Base-by-base conservation (phyloP, 2,113 vertebrate species). In the Haemorhous mexicanus region DNA sequence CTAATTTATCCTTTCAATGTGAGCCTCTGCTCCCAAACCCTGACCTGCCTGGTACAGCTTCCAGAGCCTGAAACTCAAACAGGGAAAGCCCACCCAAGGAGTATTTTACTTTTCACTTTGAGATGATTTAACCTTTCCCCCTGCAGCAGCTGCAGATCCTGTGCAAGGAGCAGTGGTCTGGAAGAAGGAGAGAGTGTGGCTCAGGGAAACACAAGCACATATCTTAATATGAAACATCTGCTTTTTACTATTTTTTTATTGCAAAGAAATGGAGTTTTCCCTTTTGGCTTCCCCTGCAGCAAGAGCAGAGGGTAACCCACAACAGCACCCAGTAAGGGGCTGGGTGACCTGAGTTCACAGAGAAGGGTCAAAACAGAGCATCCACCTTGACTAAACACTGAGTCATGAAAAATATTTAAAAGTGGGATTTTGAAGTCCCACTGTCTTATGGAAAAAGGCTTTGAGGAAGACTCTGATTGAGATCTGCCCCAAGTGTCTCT, bases 281-380 rank as follows among this genome's bases (percentile, higher is more conserved):
- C 32, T 35, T 77, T 58, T 17, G 43, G 37, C 33, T 59, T 81
- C 28, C 39, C 18, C 53, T 41, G 11, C 27, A 63, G 12, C 10
- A 41, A 49, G n/a, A 76, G 26, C 37, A 20, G 33, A 81, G 24
- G 27, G 30, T 7, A 84, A 5, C 49, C 44, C 59, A 50, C 0
- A 0, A 13, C 50, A 66, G 37, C 0, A 0, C 9, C 3, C 1
- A 78, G 22, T 6, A 69, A 37, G 6, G 1, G n/a, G 22, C n/a
- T 33, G 21, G 13, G 23, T 43, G 27, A 22, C 10, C 10, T 0
- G 3, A 89, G 44, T 9, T 74, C 61, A n/a, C 2, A 4, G 27
- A 73, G 12, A 39, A 52, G 24, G 16, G 30, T 44, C 0, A 2
- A 61, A 73, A 69, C 5, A 1, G 35, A 76, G 20, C 21, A 26